Conservation (phyloP, 2,113 vertebrate species). For the Mola mola region DNA sequence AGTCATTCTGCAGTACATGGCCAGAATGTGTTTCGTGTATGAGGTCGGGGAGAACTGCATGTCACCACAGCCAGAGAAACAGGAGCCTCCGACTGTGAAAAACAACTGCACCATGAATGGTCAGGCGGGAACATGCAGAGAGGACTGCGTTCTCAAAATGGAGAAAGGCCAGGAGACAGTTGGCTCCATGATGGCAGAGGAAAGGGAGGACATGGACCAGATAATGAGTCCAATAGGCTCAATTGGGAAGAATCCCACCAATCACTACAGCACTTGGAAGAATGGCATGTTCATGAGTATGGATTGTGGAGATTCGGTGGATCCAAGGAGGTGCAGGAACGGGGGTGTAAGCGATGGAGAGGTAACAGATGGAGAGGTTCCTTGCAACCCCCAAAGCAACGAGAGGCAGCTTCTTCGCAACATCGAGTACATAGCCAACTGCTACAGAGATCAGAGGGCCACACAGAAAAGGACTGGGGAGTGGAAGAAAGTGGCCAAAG, state of each 20-base stretch:
- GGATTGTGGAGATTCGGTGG: slow-evolving; percentile 55
- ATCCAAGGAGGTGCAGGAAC: slow-evolving; percentile 51
- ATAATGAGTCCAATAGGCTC: slow-evolving; percentile 48
- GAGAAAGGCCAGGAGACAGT: slow-evolving; percentile 16
- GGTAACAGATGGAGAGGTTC: slow-evolving; percentile 31
- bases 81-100: slow-evolving; percentile 37
- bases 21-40: slow-evolving; percentile 85
- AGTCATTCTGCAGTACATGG: slow-evolving; percentile 87
- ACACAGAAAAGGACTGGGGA: slow-evolving; percentile 83
- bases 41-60: slow-evolving; percentile 86
- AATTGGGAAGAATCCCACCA: slow-evolving; percentile 41
- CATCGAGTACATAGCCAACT: slow-evolving; percentile 84
- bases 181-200: neutral
- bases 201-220: slow-evolving; percentile 64
- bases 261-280: slow-evolving; percentile 41
- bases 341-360: slow-evolving; percentile 66
- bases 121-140: slow-evolving; percentile 46
- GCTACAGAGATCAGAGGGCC: slow-evolving; percentile 85
- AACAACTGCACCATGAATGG: slow-evolving; percentile 64
- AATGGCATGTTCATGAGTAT: slow-evolving; percentile 54
- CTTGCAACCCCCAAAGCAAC: slow-evolving; percentile 52
- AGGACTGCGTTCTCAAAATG: slow-evolving; percentile 45
- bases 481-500: slow-evolving; percentile 90
- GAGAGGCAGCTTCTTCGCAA: slow-evolving; percentile 81
- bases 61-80: slow-evolving; percentile 65